Evolutionary conservation across 2,888 invertebrate genomes (phyloP), one percentile per base, ranked within the genome.

Genomic region (Gymnoscelis rufifasciata): DNA sequence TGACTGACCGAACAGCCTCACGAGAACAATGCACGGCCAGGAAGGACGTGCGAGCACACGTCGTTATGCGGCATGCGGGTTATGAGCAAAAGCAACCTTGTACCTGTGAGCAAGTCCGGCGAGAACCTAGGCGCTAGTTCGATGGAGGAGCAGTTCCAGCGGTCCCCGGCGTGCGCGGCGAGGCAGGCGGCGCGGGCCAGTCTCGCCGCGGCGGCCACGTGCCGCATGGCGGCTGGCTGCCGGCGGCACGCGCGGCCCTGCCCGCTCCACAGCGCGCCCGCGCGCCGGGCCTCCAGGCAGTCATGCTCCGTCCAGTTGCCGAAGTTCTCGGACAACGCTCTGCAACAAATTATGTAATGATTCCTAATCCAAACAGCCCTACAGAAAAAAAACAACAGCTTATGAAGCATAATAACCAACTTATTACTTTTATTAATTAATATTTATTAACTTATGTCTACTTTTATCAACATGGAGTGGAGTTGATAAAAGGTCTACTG

Each of bases 111-210:
- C 10, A 33, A 33, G 33, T 33, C 33, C n/a, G 33, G 33, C n/a
- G 33, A 90, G 59, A 92, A 91, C 60, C 90, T 89, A 0, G 95
- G 95, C 0, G 94, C 94, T 13, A 88, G 86, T 30, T 90, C 89
- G 41, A 95, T 89, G 33, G 94, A 92, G 48, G 94, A 93, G 80
- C 95, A 96, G 82, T 96, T 95, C 95, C 95, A 96, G 47, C 95
- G 84, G 52, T 94, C 89, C 62, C 93, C 91, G 15, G 89, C 87
- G 78, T 95, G 94, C 14, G 93, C 90, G 54, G 89, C 80, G 73
- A 92, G 92, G 77, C 95, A 96, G 38, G 93, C 92, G 51, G 90
- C 82, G 39, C 92, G 89, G 3, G 94, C 91, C 47, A 92, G 83
- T 28, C 89, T 84, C 3, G 95, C 93, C 0, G 95, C 95, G 39